These are phyloP conservation scores for Poecilia gillii DNA, from an alignment of 2,797 vertebrate species.

Conservation along the genomic window DNA sequence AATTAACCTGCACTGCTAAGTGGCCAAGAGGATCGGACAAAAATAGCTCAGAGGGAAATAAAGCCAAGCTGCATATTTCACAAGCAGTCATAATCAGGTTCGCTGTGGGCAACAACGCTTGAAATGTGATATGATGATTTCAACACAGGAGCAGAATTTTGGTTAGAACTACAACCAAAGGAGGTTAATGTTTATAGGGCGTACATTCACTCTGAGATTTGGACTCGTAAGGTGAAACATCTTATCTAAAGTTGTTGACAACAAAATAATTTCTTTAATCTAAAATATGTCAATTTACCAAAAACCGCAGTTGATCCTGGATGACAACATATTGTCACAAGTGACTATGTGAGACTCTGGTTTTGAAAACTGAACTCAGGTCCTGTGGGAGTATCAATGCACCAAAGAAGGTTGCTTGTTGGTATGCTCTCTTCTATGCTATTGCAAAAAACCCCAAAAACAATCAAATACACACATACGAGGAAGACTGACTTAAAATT, in stretches of 20 bases:
- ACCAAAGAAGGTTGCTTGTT: constrained; percentile 26
- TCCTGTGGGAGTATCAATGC: constrained; percentile 33
- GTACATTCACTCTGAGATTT: not conserved
- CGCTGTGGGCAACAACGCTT: constrained; percentile 46
- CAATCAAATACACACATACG: constrained; percentile 3
- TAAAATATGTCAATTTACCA: not conserved
- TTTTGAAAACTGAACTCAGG: constrained; percentile 24
- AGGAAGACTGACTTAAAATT: constrained; percentile 4
- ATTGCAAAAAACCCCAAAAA: not conserved
- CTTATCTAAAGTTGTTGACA: constrained; percentile 9
- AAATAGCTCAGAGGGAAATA: constrained; percentile 72
- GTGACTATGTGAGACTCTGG: constrained; percentile 14
- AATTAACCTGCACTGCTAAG: constrained; percentile 79
- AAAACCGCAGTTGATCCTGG: constrained; percentile 6
- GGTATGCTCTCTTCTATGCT: constrained; percentile 18
- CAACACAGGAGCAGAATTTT: constrained; percentile 24
- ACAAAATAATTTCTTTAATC: constrained; percentile 13
- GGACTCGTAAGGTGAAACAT: not conserved
- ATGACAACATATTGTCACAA: constrained; percentile 29
- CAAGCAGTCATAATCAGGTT: constrained; percentile 59
- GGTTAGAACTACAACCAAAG: not conserved
- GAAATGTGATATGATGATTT: constrained; percentile 31
- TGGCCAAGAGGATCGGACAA: constrained; percentile 69
- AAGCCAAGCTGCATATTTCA: constrained; percentile 72
- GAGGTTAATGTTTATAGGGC: constrained; percentile 1